These are phyloP conservation scores for Drosophila greeni DNA, from an alignment of 2,888 invertebrate genomes.

Conservation along the genomic window DNA sequence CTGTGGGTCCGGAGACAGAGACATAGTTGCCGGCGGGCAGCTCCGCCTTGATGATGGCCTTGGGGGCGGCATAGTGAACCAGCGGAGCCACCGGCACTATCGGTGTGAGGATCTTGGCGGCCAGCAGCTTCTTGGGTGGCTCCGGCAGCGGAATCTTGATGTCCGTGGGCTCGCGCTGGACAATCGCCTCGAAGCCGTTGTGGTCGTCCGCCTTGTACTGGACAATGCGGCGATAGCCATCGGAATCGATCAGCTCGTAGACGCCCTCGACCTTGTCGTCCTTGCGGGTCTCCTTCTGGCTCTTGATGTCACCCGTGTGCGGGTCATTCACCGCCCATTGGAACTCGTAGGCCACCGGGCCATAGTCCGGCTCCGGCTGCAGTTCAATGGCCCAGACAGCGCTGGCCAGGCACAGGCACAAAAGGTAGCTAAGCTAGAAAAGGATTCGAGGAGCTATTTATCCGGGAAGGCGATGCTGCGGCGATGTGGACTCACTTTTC, in stretches of 20 bases:
- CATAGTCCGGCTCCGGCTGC: constrained; percentile 68
- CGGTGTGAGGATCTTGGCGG: constrained; percentile 59
- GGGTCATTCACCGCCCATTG: constrained; percentile 79
- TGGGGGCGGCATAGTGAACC: constrained; percentile 63
- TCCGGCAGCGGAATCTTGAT: constrained; percentile 74
- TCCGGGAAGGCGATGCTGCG: neutral
- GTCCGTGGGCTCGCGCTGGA: constrained; percentile 79
- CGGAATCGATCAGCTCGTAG: constrained; percentile 80
- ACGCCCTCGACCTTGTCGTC: constrained; percentile 80
- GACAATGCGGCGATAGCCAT: constrained; percentile 80
- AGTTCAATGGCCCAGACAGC: constrained; percentile 65
- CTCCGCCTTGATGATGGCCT: constrained; percentile 49
- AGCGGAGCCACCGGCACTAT: constrained; percentile 50
- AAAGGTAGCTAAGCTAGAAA: constrained; percentile 50
- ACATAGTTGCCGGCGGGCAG: constrained; percentile 64
- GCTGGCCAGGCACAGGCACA: constrained; percentile 54
- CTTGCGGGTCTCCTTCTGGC: constrained; percentile 80
- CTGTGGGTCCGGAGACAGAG: constrained; percentile 65
- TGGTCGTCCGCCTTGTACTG: constrained; percentile 80
- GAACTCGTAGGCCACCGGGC: constrained; percentile 80
- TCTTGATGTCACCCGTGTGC: constrained; percentile 80
- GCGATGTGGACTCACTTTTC: constrained; percentile 53
- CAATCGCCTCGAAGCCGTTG: constrained; percentile 81
- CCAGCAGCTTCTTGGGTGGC: constrained; percentile 63
- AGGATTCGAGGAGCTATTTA: neutral